These are phyloP conservation scores for Panagrolaimus sp. DNA, from an alignment of 1,140 invertebrate genomes.

Conservation along the genomic window DNA sequence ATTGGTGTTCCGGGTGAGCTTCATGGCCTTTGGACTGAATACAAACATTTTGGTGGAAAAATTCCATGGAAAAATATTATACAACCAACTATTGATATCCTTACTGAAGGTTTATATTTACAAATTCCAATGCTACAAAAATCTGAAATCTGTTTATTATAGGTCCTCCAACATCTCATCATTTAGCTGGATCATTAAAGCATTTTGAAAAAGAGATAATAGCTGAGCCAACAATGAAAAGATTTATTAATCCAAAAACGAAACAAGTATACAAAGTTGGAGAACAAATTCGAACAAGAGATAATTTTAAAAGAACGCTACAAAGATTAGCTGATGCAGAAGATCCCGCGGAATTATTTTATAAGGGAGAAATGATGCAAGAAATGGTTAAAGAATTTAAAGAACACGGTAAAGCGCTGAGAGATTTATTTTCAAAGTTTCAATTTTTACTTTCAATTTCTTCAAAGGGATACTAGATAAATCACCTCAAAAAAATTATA, in stretches of 20 bases:
- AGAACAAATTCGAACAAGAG: constrained; percentile 60
- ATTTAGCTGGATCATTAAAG: constrained; percentile 65
- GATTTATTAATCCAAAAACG: constrained; percentile 60
- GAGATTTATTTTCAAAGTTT: too few relatives aligned
- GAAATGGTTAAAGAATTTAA: constrained; percentile 57
- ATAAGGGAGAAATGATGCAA: constrained; percentile 51
- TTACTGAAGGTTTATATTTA: constrained; percentile 39
- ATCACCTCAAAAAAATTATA: too few relatives aligned
- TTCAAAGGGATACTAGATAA: too few relatives aligned
- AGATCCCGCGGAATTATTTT: constrained; percentile 57
- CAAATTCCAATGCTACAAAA: not conserved
- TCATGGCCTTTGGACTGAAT: constrained; percentile 75
- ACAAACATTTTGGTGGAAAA: constrained; percentile 70
- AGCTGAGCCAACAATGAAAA: constrained; percentile 65
- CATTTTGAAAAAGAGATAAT: constrained; percentile 61
- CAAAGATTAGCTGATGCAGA: constrained; percentile 55
- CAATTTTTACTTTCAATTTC: too few relatives aligned
- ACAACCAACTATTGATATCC: constrained; percentile 46
- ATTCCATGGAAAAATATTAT: constrained; percentile 35
- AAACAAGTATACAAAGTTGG: constrained; percentile 59
- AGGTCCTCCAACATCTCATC: constrained; percentile 65
- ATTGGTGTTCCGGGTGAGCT: constrained; percentile 79
- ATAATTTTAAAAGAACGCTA: constrained; percentile 60
- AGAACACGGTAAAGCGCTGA: constrained; percentile 44
- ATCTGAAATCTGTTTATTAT: constrained; percentile 9